Percentiles rank a stretch among this genome's conserved stretches.
phyloP scores from a whole-genome alignment of 2,113 vertebrate genomes.

The Enhydra lutris region DNA sequence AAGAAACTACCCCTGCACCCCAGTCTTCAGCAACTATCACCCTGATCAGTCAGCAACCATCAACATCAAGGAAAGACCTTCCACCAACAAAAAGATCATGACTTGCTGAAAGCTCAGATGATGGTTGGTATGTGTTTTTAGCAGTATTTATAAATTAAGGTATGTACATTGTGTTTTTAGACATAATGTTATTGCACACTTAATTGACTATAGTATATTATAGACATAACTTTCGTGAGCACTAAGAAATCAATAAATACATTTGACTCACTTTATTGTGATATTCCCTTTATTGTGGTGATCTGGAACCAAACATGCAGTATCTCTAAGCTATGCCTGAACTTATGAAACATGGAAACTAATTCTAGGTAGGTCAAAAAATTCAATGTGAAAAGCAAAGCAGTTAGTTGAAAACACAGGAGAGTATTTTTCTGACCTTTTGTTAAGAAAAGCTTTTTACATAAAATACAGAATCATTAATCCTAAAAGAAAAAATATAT shows the following conservation, averaged over 20 bases:
- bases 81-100: too few relatives aligned
- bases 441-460: not conserved
- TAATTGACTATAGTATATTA: too few relatives aligned
- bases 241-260: not conserved
- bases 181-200: too few relatives aligned
- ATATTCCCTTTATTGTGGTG: not conserved
- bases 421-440: not conserved
- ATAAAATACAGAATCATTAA: not conserved
- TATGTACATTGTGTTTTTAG: too few relatives aligned
- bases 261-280: not conserved
- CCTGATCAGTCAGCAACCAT: not conserved
- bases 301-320: not conserved
- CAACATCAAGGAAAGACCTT: too few relatives aligned
- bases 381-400: not conserved
- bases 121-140: too few relatives aligned
- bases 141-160: too few relatives aligned
- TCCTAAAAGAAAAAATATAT: not conserved
- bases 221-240: too few relatives aligned
- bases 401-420: not conserved
- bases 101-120: too few relatives aligned
- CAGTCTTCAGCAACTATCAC: not conserved
- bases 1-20: not conserved
- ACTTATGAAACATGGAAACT: not conserved
- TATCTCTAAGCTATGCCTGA: not conserved
- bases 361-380: not conserved